Base-by-base conservation (phyloP, 2,797 vertebrate species). In the Anguilla pacifica region DNA sequence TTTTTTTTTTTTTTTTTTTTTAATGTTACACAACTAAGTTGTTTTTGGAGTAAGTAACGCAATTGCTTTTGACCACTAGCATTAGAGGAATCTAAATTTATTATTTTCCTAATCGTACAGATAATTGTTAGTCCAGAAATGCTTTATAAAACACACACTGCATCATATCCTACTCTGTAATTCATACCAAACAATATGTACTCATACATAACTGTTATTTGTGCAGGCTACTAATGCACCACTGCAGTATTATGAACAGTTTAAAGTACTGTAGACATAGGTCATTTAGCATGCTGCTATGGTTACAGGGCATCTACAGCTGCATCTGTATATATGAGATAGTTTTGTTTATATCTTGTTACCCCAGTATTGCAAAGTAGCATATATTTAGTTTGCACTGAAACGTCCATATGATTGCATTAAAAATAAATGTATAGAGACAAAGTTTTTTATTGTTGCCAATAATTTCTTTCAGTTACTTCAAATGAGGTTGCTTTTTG, bases 21-120 rank as follows among this genome's bases (percentile, higher is more conserved):
- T 0, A 51, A 51, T 51, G 51, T 6, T 6, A 51, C 51, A 51
- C 51, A 51, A 51, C 51, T 51, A 51, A 51, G 22, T 43, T 19
- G 31, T 43, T 31, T 39, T 19, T 43, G 2, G 17, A 25, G 10
- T 1, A 79, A 79, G 39, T 61, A 67, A 46, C 22, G 7, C 39
- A 31, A 85, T 77, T 86, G 39, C 85, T 79, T 6, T 31, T 85
- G 79, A 35, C 49, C 57, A 61, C 70, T 17, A 28, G 31, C 82
- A 82, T 86, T 55, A 28, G 28, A 19, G 46, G 22, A n/a, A 43
- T 79, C 83, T 39, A 19, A 83, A 67, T 89, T 85, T 43, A 70
- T 88, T 85, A 46, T 85, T 28, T 59, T 87, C 43, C 86, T 86
- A 87, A 85, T 88, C 83, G 86, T 43, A n/a, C 15, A 67, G 7